Evolutionary conservation across 30 jellyfish, hydroid and myxozoan genomes (phyloP).

Genomic region (Cassiopea xamachana): DNA sequence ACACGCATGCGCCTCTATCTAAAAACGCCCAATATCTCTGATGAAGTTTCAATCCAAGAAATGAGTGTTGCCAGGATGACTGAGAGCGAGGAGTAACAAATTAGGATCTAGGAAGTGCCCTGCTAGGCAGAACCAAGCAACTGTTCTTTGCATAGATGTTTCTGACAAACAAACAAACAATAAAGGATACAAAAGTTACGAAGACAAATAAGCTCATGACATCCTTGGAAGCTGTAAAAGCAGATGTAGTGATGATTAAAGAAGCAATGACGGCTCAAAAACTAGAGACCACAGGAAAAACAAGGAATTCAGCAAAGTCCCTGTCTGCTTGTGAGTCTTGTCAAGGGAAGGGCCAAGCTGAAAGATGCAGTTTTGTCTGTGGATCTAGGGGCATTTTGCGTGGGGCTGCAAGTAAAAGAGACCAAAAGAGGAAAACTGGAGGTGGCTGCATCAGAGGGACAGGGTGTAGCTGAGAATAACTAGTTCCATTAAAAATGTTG

Average conservation of each 20-base stretch:
- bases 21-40: conserved; percentile 21
- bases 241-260: conserved; percentile 33
- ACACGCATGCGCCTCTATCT: conserved; percentile 49
- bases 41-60: conserved; percentile 37
- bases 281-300: conserved; percentile 15
- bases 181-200: conserved; percentile 21
- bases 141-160: conserved; percentile 9
- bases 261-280: conserved; percentile 29
- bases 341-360: conserved; percentile 28
- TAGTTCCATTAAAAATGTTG: conserved; percentile 44
- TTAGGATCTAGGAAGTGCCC: conserved; percentile 13
- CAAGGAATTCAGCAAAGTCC: conserved; percentile 31
- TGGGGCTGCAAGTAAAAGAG: conserved; percentile 66
- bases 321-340: conserved; percentile 52
- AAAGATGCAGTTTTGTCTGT: conserved; percentile 38
- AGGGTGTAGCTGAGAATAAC: conserved; percentile 39
- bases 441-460: conserved; percentile 68
- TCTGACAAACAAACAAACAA: conserved; percentile 17
- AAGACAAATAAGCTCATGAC: conserved; percentile 11
- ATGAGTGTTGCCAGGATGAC: conserved; percentile 35
- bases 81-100: conserved; percentile 32
- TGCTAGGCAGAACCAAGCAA: conserved; percentile 18
- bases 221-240: conserved; percentile 36
- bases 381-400: conserved; percentile 48
- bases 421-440: conserved; percentile 67